Conservation (phyloP, 2,888 invertebrate species). For the Heliconius ismenius region DNA sequence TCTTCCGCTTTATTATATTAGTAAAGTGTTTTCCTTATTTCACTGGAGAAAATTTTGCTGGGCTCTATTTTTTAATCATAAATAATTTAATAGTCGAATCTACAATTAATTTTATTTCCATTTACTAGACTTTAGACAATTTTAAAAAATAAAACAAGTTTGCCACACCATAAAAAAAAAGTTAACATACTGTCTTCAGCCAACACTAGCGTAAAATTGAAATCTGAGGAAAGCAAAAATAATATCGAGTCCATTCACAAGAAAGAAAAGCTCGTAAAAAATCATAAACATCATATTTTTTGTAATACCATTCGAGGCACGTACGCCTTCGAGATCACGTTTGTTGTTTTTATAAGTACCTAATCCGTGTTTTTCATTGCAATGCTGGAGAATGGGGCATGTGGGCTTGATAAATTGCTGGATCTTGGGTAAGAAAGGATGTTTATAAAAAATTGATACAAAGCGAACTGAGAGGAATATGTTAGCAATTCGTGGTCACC, state of each 20-base stretch:
- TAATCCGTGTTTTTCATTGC: slow-evolving; percentile 65
- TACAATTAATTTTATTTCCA: not conserved
- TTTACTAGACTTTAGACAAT: not conserved
- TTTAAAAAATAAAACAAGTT: not conserved
- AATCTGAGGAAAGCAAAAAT: slow-evolving; percentile 33
- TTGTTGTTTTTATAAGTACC: slow-evolving; percentile 60
- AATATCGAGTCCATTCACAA: slow-evolving; percentile 48
- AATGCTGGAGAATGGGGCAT: slow-evolving; percentile 51
- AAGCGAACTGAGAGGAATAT: slow-evolving; percentile 1
- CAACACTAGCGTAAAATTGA: slow-evolving; percentile 4
- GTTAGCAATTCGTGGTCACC: not conserved
- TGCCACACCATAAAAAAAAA: not conserved
- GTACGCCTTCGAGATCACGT: slow-evolving; percentile 61
- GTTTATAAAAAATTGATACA: slow-evolving; percentile 64
- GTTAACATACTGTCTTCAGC: not conserved
- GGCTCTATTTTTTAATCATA: no score
- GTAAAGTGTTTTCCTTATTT: no score
- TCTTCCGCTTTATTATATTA: no score
- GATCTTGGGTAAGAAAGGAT: slow-evolving; percentile 56
- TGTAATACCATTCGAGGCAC: slow-evolving; percentile 59
- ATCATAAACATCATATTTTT: slow-evolving; percentile 63
- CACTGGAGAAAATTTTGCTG: no score
- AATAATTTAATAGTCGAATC: no score
- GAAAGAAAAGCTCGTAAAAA: slow-evolving; percentile 56
- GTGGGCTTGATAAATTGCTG: slow-evolving; percentile 69